Conservation (phyloP, 2,113 vertebrate genomes). For the Anarrhichthys ocellatus region DNA sequence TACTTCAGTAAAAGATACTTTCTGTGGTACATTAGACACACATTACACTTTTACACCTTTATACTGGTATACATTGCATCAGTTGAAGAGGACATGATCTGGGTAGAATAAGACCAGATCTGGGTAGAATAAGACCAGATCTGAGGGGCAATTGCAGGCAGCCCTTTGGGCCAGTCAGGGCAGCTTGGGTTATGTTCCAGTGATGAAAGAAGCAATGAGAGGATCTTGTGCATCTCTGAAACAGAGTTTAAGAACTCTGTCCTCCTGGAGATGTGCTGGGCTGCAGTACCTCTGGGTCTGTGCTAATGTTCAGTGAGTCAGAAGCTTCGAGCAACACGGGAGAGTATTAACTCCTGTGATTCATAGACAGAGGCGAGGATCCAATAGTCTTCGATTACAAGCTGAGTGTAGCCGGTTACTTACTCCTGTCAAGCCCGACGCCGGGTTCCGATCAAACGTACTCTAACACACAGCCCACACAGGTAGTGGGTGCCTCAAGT, state of each 20-base stretch:
- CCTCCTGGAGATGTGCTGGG: background rate
- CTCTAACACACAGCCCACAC: background rate
- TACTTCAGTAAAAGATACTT: background rate
- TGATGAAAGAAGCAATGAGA: background rate
- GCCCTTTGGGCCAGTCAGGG: background rate
- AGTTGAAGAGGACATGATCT: background rate
- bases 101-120: too few relatives aligned
- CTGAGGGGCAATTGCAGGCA: too few relatives aligned
- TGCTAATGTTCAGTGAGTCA: constrained; percentile 15
- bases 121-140: too few relatives aligned
- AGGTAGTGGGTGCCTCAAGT: background rate
- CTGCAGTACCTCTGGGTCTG: constrained; percentile 3
- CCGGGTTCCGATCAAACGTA: background rate
- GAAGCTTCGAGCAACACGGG: background rate
- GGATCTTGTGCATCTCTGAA: background rate
- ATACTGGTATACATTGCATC: too few relatives aligned
- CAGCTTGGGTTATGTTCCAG: background rate
- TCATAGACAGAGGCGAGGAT: constrained; percentile 2
- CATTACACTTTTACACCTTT: too few relatives aligned
- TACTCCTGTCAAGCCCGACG: background rate
- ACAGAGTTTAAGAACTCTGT: background rate
- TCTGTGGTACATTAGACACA: background rate
- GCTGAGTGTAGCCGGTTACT: background rate
- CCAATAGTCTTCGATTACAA: background rate
- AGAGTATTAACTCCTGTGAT: constrained; percentile 8